These are phyloP conservation scores for Patagioenas fasciata DNA, from an alignment of 2,113 vertebrate species.

Conservation along the genomic window DNA sequence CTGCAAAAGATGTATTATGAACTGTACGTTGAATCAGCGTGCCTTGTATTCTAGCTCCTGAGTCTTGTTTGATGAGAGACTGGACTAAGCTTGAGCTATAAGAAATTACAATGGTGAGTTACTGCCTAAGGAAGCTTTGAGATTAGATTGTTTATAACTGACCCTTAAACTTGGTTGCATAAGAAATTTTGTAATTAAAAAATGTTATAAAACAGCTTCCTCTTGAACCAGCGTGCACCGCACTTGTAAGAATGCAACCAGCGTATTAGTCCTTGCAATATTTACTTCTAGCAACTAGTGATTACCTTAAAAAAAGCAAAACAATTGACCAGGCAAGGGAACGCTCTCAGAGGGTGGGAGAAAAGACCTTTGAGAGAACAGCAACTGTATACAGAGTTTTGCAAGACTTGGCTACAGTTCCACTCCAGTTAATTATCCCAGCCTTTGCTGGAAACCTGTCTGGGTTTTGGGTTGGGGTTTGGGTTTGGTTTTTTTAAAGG, in stretches of 20 bases:
- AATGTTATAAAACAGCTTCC: conserved; percentile 12
- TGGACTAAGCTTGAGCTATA: not conserved
- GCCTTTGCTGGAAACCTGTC: conserved; percentile 43
- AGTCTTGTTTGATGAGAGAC: not conserved
- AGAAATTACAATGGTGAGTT: not conserved
- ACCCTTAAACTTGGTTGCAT: not conserved
- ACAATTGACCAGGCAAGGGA: not conserved
- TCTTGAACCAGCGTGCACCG: not conserved
- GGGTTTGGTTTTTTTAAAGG: not conserved
- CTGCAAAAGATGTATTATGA: not conserved
- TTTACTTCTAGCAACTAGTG: conserved; percentile 17
- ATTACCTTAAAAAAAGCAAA: not conserved
- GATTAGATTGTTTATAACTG: not conserved
- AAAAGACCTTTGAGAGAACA: not conserved
- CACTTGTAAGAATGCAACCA: not conserved
- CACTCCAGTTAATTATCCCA: not conserved
- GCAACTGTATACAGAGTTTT: not conserved
- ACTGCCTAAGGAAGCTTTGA: not conserved
- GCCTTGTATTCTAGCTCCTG: not conserved
- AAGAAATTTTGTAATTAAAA: conserved; percentile 15
- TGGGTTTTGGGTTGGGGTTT: not conserved
- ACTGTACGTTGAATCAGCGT: not conserved
- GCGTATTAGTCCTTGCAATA: not conserved
- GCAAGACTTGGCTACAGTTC: not conserved
- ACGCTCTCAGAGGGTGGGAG: not conserved